Evolutionary conservation across 2,113 vertebrate species (phyloP).

Genomic region (Chiloscyllium plagiosum): DNA sequence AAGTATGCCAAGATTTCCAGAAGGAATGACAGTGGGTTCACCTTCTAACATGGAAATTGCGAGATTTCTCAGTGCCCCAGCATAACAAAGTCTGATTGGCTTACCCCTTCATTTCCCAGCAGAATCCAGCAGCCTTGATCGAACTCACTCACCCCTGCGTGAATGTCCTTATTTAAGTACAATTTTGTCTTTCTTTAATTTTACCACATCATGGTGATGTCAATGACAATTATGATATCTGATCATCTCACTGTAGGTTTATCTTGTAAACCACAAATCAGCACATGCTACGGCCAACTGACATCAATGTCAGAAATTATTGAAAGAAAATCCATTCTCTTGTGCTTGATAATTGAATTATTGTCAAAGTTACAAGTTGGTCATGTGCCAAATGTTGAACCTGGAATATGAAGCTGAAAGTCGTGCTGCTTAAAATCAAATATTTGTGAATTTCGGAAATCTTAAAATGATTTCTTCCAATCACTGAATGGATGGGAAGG

Average conservation of each 20-base stretch:
- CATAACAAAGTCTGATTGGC: not conserved
- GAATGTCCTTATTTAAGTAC: not conserved
- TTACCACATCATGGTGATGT: not conserved
- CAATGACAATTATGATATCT: not conserved
- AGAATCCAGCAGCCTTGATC: not conserved
- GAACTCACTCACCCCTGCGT: not conserved
- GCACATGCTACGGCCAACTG: not conserved
- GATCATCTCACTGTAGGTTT: not conserved
- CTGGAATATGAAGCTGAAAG: not conserved
- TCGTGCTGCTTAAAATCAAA: not conserved
- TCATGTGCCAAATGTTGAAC: not conserved
- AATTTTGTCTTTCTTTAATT: not conserved
- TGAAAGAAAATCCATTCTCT: not conserved
- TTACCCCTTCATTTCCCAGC: not conserved
- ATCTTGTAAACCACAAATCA: not conserved
- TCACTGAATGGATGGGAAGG: not conserved
- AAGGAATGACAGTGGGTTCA: not conserved
- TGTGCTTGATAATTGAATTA: not conserved
- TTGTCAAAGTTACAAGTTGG: not conserved
- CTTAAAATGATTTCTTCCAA: not conserved
- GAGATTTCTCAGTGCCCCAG: not conserved
- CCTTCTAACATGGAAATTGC: not conserved
- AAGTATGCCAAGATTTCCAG: not conserved
- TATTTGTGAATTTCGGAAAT: not conserved
- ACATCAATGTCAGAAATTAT: not conserved